A percentile compares a stretch with the other conserved stretches of the same genome.
Conservation (phyloP, 2,797 vertebrate genomes). For the Periparus ater region DNA sequence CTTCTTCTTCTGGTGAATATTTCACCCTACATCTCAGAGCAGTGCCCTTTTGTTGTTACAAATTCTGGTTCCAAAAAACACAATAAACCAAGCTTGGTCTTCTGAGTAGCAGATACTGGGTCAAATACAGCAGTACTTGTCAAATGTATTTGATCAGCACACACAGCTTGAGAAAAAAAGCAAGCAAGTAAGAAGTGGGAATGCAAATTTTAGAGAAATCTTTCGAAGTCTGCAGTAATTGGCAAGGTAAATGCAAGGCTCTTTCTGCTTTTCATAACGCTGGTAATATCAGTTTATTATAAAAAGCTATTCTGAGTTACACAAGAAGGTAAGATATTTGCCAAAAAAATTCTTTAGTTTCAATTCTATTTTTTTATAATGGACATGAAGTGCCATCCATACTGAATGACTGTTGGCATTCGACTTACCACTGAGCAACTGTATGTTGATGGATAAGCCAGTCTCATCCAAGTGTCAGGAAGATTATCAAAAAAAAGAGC, state of each 20-base stretch:
- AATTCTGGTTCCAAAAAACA: not conserved
- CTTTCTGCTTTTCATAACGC: constrained; percentile 44
- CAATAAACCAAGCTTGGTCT: not conserved
- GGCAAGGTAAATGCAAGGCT: constrained; percentile 37
- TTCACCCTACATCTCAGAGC: not conserved
- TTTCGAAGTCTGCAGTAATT: constrained; percentile 29
- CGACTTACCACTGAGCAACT: constrained; percentile 78
- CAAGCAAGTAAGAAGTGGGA: not conserved
- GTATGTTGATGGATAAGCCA: constrained; percentile 88
- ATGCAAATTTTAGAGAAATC: constrained; percentile 37
- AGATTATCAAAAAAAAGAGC: constrained; percentile 92
- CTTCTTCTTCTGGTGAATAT: not conserved
- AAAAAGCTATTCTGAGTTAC: constrained; percentile 60
- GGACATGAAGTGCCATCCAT: constrained; percentile 68
- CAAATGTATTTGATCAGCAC: not conserved
- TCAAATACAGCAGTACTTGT: not conserved
- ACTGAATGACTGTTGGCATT: constrained; percentile 72
- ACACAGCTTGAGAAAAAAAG: constrained; percentile 2
- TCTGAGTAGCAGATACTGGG: not conserved
- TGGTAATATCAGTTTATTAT: constrained; percentile 36
- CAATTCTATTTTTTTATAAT: constrained; percentile 61
- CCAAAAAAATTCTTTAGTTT: constrained; percentile 50
- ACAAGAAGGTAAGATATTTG: constrained; percentile 58
- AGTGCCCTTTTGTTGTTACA: not conserved
- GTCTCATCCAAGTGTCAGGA: constrained; percentile 91